Evolutionary conservation across 2,888 invertebrate species (phyloP).

Genomic region (Coecobrya sp.): DNA sequence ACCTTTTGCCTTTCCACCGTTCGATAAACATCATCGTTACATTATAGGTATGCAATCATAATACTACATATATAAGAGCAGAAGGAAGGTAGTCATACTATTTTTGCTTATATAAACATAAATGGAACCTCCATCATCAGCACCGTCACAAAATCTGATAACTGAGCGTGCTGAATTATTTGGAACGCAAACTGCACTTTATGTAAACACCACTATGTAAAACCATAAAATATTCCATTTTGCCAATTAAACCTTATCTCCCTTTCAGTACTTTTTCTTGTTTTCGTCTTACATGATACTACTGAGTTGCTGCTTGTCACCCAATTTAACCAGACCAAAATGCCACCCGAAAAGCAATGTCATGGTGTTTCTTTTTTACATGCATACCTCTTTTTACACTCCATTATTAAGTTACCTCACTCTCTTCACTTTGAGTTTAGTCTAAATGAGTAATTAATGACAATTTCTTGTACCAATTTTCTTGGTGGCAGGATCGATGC

Average conservation of each 20-base stretch:
- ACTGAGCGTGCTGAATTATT: neutral
- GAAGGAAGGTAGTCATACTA: no score
- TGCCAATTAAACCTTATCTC: conserved; percentile 30
- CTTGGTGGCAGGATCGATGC: neutral
- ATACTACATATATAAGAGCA: no score
- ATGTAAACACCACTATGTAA: neutral
- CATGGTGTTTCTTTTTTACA: neutral
- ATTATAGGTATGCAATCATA: no score
- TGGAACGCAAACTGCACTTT: conserved; percentile 23
- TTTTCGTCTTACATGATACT: neutral
- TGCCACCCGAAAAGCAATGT: conserved; percentile 19
- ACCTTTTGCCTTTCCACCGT: no score
- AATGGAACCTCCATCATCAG: neutral
- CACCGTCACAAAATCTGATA: neutral
- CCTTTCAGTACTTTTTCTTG: neutral
- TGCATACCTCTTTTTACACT: neutral
- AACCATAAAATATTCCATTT: neutral
- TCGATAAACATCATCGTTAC: no score
- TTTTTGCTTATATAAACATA: no score
- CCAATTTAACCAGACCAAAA: neutral
- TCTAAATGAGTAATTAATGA: conserved; percentile 50
- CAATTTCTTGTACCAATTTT: conserved; percentile 59
- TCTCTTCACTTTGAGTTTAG: neutral
- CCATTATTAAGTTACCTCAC: conserved; percentile 1
- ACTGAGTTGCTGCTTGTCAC: neutral